A percentile compares a stretch with the other conserved stretches of the same genome.
Evolutionary conservation across 2,113 vertebrate genomes (phyloP).

Genomic region (Aphelocoma coerulescens): DNA sequence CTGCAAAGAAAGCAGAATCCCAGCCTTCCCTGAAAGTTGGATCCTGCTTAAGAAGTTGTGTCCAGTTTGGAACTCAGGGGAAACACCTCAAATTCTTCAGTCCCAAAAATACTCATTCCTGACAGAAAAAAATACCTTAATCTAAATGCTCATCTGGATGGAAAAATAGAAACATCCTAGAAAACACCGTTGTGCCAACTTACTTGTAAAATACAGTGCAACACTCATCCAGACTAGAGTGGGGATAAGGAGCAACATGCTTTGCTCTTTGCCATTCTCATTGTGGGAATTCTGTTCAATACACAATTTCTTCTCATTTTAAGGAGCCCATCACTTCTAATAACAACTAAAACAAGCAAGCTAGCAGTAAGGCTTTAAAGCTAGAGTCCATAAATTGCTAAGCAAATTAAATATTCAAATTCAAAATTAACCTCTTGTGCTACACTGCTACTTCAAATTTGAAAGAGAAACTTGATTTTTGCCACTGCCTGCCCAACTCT

Average conservation of each 20-base stretch:
- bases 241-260: neutral
- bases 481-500: neutral
- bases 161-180: neutral
- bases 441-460: neutral
- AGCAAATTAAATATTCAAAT: neutral
- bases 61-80: neutral
- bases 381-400: neutral
- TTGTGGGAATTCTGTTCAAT: neutral
- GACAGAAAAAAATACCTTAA: neutral
- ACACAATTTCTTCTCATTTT: neutral
- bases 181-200: neutral
- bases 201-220: neutral
- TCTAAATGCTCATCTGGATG: neutral
- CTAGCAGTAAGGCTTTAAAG: neutral
- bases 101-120: neutral
- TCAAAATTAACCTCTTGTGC: neutral
- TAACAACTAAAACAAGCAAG: neutral
- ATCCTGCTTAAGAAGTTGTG: neutral
- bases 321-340: neutral
- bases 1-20: neutral
- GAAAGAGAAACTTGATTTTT: neutral
- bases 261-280: neutral
- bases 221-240: neutral
- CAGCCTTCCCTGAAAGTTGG: neutral
- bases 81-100: neutral